Base-by-base conservation (phyloP, 2,888 invertebrate species). In the Nomada hirtipes region DNA sequence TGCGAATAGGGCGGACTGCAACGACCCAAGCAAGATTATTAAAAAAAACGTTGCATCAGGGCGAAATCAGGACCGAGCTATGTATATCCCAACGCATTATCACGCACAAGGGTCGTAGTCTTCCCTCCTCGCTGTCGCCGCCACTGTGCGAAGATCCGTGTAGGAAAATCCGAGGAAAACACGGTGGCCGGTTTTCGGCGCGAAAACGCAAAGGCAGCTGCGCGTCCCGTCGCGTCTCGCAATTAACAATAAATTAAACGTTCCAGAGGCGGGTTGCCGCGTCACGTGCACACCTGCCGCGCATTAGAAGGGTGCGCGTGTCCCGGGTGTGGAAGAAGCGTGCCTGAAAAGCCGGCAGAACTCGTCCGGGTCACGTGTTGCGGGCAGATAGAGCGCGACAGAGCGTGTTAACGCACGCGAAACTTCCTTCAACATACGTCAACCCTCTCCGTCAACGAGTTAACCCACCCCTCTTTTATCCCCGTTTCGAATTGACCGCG, bases 271-370 rank as follows among this genome's bases (percentile, higher is more conserved):
- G 87, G 94, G 94, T 94, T 94, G 94, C 94, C 94, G 93, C 95
- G 94, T 94, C 94, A 94, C 95, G 84, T 71, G 84, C 90, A 93
- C 94, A 94, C 94, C 95, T 94, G 94, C 95, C 94, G 92, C 94
- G 79, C 77, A 63, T 85, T 79, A 73, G 84, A 80, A 77, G 81
- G 74, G 79, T 82, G 76, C 68, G 61, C 61, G 65, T 70, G 73
- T 65, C 68, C 26, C 75, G 60, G 13, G 13, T 57, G 23, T 36
- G 36, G 36, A 20, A 47, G 74, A 76, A 74, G 80, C 84, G 83
- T 80, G 84, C 74, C 76, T 79, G 76, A 76, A 81, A 75, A 76
- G 77, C 64, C 70, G 68, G 63, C 94, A 94, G 50, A 95, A 95
- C 94, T 94, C 94, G 94, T 94, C 94, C 93, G 93, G 79, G 69